Base-by-base conservation (phyloP, 2,888 invertebrate genomes). In the Erannis defoliaria region DNA sequence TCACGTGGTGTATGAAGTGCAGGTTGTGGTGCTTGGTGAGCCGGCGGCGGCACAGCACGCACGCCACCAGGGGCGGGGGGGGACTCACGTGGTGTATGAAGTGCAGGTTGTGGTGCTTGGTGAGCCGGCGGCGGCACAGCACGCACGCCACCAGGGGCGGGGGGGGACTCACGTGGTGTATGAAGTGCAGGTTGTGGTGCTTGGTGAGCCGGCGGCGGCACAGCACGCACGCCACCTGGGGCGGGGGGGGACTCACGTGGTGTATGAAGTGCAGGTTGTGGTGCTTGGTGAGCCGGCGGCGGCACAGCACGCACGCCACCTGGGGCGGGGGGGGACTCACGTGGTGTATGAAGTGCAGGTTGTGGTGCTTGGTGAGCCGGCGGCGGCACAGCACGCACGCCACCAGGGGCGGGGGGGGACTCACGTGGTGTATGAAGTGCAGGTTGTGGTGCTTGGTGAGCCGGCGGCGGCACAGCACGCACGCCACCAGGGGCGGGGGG, bases 261-360 rank as follows among this genome's bases (percentile, higher is more conserved):
- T 95, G 95, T 69, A 96, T 93, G 72, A 95, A 95, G 83, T 96
- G 96, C 77, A 96, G 94, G 76, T 96, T 96, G 79, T 96, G 96
- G 77, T 96, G 97, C 73, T 96, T 95, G 69, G 96, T 96, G 75
- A 97, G 90, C 50, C 96, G 94, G 12, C 97, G 94, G 66, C 95
- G 95, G 82, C 97, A 97, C 68, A 97, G 94, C 1, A 95, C 95
- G 85, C 97, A 97, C 1, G 95, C 95, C 88, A 96, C n/a, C n/a
- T n/a, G n/a, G n/a, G n/a, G n/a, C n/a, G n/a, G n/a, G n/a, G n/a
- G n/a, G n/a, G n/a, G 55, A 80, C 86, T 76, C 21, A 88, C 88
- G 72, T 94, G 94, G 64, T 95, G 95, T 69, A 96, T 93, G 72
- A 95, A 95, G 83, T 96, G 96, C 77, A 96, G 94, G 76, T 96